These are phyloP conservation scores for Uromys caudimaculatus DNA, from an alignment of 2,797 vertebrate species.

Conservation along the genomic window DNA sequence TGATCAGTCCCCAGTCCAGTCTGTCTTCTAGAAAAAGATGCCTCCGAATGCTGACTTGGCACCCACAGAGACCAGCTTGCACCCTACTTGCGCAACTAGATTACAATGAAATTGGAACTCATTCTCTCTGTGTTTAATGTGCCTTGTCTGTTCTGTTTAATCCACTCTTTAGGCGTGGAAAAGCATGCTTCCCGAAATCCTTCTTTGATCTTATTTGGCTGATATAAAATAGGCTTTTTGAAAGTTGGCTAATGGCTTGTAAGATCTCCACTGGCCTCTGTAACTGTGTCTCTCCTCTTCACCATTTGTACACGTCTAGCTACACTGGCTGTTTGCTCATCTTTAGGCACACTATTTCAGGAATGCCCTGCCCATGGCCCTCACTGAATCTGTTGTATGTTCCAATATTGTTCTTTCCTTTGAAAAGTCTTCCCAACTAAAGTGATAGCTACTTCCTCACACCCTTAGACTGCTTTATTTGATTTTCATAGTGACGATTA, in stretches of 20 bases:
- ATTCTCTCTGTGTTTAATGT: background rate
- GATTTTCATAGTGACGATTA: background rate
- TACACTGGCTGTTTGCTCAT: background rate
- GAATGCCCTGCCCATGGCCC: background rate
- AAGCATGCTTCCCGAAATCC: background rate
- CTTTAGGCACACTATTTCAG: background rate
- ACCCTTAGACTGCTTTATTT: background rate
- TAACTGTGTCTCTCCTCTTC: background rate
- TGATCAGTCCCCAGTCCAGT: background rate
- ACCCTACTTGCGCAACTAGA: background rate
- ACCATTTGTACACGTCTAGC: background rate
- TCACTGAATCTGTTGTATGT: background rate
- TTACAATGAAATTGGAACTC: background rate
- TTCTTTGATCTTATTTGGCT: background rate
- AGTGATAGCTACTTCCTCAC: background rate
- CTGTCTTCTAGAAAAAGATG: background rate
- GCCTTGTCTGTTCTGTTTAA: background rate
- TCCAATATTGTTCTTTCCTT: background rate
- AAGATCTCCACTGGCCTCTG: background rate
- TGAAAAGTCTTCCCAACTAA: background rate
- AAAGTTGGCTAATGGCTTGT: background rate
- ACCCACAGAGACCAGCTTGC: background rate
- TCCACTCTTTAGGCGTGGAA: background rate
- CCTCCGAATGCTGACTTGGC: background rate
- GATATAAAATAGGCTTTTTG: background rate